These are phyloP conservation scores for Cryptotermes secundus DNA, from an alignment of 1,140 invertebrate species.

Conservation along the genomic window DNA sequence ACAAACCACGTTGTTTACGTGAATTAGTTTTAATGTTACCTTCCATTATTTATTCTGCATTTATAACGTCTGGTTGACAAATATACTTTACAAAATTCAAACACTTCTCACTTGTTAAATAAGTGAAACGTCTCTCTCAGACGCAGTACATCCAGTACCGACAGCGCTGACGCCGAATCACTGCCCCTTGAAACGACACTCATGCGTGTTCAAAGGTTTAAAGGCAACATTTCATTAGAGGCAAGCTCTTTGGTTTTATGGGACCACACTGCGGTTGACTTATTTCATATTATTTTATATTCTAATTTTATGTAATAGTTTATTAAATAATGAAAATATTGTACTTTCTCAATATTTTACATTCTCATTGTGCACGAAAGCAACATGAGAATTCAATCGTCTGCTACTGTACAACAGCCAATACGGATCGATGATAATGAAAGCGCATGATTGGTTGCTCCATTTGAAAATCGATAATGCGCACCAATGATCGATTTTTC, in stretches of 20 bases:
- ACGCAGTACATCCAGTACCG: too few relatives aligned
- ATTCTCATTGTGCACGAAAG: not conserved
- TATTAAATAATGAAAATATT: not conserved
- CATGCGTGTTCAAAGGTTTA: not conserved
- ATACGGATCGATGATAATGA: conserved; percentile 37
- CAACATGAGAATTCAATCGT: conserved; percentile 17
- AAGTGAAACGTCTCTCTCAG: not conserved
- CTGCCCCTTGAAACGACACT: not conserved
- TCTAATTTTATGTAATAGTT: not conserved
- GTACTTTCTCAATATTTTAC: not conserved
- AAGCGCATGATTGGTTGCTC: conserved; percentile 29
- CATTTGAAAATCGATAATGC: conserved; percentile 40
- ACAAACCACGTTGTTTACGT: not conserved
- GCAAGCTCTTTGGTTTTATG: not conserved
- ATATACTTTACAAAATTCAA: not conserved
- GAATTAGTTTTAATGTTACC: not conserved
- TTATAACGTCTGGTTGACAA: not conserved
- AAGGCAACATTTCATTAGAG: not conserved
- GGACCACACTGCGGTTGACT: not conserved
- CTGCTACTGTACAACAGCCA: conserved; percentile 22
- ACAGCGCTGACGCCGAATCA: not conserved
- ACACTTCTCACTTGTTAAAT: not conserved
- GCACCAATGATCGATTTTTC: conserved; percentile 42
- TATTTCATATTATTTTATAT: too few relatives aligned
- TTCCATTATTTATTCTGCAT: not conserved